These are phyloP conservation scores for Ictalurus furcatus DNA, from an alignment of 2,113 vertebrate genomes.

Conservation along the genomic window DNA sequence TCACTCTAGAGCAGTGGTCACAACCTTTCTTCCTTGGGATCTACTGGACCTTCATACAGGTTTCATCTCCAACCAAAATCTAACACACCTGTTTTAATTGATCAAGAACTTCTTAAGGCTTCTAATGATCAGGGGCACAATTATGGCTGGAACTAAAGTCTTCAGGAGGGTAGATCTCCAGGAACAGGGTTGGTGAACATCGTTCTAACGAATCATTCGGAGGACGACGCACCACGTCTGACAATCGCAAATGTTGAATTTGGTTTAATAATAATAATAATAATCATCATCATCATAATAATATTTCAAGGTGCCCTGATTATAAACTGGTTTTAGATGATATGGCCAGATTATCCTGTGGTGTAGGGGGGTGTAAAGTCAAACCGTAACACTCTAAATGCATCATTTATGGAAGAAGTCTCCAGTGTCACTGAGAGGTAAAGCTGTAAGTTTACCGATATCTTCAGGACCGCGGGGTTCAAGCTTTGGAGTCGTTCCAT, in stretches of 20 bases:
- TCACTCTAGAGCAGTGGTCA: neutral
- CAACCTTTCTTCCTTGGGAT: too few relatives aligned
- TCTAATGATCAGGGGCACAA: too few relatives aligned
- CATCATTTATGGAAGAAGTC: neutral
- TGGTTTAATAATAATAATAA: too few relatives aligned
- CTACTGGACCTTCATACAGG: too few relatives aligned
- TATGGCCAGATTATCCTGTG: neutral
- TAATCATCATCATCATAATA: neutral
- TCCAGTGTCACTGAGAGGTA: neutral
- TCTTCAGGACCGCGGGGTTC: neutral
- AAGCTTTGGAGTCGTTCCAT: neutral
- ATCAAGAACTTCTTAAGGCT: too few relatives aligned
- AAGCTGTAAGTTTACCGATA: neutral
- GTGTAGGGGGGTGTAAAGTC: neutral
- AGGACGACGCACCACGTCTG: neutral
- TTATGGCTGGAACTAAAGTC: too few relatives aligned
- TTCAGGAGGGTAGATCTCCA: too few relatives aligned
- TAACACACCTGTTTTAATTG: too few relatives aligned
- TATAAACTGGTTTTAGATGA: neutral
- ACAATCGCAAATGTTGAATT: too few relatives aligned
- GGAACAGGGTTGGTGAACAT: too few relatives aligned
- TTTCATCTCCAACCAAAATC: too few relatives aligned
- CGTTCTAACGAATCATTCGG: neutral
- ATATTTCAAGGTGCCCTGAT: neutral
- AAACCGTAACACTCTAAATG: neutral